phyloP scores from a whole-genome alignment of 2,113 vertebrate species.

The Caranx melampygus region DNA sequence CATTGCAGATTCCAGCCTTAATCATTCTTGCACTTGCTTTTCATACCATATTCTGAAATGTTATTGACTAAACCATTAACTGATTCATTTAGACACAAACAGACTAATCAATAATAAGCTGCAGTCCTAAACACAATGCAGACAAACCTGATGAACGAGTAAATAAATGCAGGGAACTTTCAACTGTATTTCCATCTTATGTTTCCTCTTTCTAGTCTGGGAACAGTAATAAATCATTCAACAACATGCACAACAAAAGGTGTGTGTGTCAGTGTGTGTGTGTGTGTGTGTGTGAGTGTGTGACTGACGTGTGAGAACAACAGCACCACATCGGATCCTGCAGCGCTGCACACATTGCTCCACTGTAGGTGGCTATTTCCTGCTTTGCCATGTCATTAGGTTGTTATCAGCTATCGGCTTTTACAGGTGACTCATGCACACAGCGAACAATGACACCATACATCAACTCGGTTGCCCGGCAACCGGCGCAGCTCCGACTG shows the following conservation, averaged over 20 bases:
- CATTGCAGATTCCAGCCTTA: background rate
- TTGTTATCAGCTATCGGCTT: conserved; percentile 53
- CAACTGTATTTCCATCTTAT: conserved; percentile 11
- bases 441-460: conserved; percentile 65
- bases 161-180: background rate
- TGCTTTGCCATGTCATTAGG: conserved; percentile 35
- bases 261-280: background rate
- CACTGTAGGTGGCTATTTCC: conserved; percentile 34
- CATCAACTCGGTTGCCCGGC: conserved; percentile 41
- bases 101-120: background rate
- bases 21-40: background rate
- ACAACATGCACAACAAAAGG: background rate
- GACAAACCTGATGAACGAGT: background rate
- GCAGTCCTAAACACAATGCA: background rate
- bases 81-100: background rate
- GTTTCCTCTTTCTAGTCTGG: conserved; percentile 12
- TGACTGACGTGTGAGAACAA: background rate
- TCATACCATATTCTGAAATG: background rate
- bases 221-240: conserved; percentile 8
- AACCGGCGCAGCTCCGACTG: conserved; percentile 18
- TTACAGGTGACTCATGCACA: conserved; percentile 68
- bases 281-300: background rate
- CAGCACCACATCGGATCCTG: background rate
- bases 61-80: background rate
- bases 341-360: background rate